Evolutionary conservation across 2,113 vertebrate genomes (phyloP).

Genomic region (Dasyornis broadbenti): DNA sequence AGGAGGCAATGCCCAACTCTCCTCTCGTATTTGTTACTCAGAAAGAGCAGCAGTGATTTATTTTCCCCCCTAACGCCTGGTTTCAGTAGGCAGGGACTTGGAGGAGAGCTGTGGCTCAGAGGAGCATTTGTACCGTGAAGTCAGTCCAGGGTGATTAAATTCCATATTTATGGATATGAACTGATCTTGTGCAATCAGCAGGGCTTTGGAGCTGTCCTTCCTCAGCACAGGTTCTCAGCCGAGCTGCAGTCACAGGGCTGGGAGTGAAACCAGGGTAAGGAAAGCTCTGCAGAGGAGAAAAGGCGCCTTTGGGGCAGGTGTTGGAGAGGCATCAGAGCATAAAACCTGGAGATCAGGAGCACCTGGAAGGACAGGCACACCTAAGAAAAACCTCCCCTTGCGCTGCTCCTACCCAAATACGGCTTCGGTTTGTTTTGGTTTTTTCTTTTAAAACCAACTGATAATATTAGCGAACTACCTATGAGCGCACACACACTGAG

Average conservation of each 20-base stretch:
- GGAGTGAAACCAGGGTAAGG: not conserved
- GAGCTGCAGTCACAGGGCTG: not conserved
- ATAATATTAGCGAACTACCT: not conserved
- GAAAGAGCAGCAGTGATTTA: not conserved
- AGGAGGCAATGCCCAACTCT: not conserved
- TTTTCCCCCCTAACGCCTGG: not conserved
- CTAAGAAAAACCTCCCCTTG: not conserved
- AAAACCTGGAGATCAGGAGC: not conserved
- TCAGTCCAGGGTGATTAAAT: not conserved
- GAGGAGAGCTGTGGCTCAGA: not conserved
- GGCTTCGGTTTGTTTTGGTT: not conserved
- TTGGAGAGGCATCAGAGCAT: not conserved
- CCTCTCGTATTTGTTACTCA: not conserved
- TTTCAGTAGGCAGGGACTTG: not conserved
- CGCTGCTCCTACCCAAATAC: not conserved
- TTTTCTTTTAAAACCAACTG: not conserved
- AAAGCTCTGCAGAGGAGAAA: not conserved
- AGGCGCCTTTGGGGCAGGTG: not conserved
- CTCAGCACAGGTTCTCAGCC: not conserved
- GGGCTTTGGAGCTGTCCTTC: not conserved
- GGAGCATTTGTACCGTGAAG: not conserved
- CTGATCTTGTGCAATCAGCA: rapidly evolving
- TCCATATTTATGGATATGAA: not conserved
- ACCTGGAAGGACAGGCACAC: not conserved
- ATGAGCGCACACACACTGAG: rapidly evolving